Evolutionary conservation across 1,140 invertebrate species (phyloP).

Genomic region (Scaptomyza graminum): DNA sequence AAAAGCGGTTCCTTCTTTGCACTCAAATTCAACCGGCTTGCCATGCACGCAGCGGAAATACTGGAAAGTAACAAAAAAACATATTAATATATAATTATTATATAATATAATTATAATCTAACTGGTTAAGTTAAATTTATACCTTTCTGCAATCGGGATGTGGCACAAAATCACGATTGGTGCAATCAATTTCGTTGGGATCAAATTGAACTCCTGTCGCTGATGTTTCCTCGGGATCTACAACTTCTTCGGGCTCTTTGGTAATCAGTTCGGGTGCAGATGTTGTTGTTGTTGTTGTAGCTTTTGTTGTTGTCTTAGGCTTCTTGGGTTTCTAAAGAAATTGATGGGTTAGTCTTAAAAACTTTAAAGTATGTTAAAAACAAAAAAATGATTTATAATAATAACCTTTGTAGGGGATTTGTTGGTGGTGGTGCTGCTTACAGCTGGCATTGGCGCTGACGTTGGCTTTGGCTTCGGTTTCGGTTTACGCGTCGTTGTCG

Average conservation of each 20-base stretch:
- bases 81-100: background rate
- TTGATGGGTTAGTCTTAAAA: no score
- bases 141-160: constrained; percentile 87
- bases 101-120: no score
- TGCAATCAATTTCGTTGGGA: constrained; percentile 84
- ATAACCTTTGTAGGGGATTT: constrained; percentile 67
- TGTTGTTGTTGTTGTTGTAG: constrained; percentile 53
- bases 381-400: no score
- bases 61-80: constrained; percentile 83
- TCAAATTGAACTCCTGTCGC: constrained; percentile 43
- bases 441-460: constrained; percentile 43
- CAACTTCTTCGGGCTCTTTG: constrained; percentile 48
- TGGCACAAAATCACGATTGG: constrained; percentile 87
- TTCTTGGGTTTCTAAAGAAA: constrained; percentile 63
- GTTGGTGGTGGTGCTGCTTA: constrained; percentile 61
- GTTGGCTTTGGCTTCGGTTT: constrained; percentile 64
- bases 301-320: constrained; percentile 59
- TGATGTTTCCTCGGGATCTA: constrained; percentile 41
- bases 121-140: background rate
- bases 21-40: constrained; percentile 88
- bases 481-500: constrained; percentile 71
- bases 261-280: constrained; percentile 37
- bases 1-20: constrained; percentile 90
- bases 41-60: constrained; percentile 92
- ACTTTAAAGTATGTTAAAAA: no score